Conservation (phyloP, 2,888 invertebrate genomes). For the Arctia plantaginis region DNA sequence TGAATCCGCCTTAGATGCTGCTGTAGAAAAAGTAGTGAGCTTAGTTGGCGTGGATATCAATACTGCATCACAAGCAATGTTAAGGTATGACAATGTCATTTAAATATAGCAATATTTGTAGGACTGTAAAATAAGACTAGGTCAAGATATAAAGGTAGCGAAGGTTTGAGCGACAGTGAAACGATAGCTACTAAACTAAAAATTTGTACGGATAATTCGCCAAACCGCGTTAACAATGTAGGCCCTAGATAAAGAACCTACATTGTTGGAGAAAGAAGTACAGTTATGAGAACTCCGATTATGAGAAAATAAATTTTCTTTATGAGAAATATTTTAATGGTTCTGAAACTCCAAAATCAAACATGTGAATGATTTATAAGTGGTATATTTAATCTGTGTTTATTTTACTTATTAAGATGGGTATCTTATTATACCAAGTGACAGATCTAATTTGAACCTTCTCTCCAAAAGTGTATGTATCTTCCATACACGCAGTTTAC, state of each 20-base stretch:
- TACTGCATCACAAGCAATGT: constrained; percentile 92
- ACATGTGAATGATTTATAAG: too few species aligned
- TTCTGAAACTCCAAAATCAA: background rate
- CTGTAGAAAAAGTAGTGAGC: constrained; percentile 96
- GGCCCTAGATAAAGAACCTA: too few species aligned
- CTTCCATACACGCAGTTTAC: background rate
- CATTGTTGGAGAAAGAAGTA: too few species aligned
- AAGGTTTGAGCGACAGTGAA: background rate
- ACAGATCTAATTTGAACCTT: background rate
- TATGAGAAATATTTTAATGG: too few species aligned
- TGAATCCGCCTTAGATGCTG: constrained; percentile 90
- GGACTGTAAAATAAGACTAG: background rate
- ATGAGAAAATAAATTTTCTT: background rate
- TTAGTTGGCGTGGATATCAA: constrained; percentile 97
- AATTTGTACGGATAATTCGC: background rate
- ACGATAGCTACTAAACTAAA: background rate
- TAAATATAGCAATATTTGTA: background rate
- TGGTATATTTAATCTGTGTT: too few species aligned
- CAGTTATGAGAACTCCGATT: too few species aligned
- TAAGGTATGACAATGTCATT: constrained; percentile 82
- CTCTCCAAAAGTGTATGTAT: background rate
- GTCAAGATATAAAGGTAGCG: background rate
- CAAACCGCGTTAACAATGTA: background rate
- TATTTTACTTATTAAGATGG: too few species aligned
- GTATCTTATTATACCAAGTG: too few species aligned